A percentile compares a stretch with the other conserved stretches of the same genome.
Conservation (phyloP, 2,888 invertebrate genomes). For the Atherix ibis region DNA sequence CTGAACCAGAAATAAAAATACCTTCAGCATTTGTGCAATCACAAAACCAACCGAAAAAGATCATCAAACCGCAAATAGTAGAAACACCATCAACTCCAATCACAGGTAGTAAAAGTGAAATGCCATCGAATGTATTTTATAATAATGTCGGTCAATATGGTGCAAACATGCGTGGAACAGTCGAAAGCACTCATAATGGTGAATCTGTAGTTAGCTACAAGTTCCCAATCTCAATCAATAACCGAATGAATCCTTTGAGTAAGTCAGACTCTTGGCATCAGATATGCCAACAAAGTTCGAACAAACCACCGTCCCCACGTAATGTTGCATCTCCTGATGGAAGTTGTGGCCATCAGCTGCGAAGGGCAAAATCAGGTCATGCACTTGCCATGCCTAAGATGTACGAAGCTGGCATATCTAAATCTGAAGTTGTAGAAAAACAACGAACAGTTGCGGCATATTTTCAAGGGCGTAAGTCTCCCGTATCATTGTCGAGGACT, state of each 20-base stretch:
- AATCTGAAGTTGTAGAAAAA: constrained; percentile 51
- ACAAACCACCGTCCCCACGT: constrained; percentile 28
- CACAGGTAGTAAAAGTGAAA: constrained; percentile 12
- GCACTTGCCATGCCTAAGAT: constrained; percentile 59
- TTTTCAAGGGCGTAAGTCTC: constrained; percentile 39
- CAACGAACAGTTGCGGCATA: constrained; percentile 59
- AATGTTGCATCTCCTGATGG: constrained; percentile 20
- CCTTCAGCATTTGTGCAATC: constrained; percentile 7
- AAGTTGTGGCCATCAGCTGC: constrained; percentile 22
- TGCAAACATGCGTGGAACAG: constrained; percentile 22
- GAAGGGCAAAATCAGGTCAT: constrained; percentile 58
- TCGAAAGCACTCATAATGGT: constrained; percentile 7
- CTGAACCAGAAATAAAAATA: constrained; percentile 7
- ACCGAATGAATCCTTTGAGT: constrained; percentile 33
- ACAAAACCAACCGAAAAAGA: neutral
- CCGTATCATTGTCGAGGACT: constrained; percentile 21
- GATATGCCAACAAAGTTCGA: constrained; percentile 32
- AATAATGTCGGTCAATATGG: constrained; percentile 28
- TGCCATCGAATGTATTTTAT: constrained; percentile 28
- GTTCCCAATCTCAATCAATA: constrained; percentile 15
- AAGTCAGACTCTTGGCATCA: constrained; percentile 75
- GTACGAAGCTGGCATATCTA: constrained; percentile 61
- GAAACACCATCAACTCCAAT: constrained; percentile 27
- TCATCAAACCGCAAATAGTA: constrained; percentile 19
- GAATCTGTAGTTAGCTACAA: constrained; percentile 14